Evolutionary conservation across 92 coral and sea anemone genomes (phyloP).

Genomic region (Phenganax subtilis): DNA sequence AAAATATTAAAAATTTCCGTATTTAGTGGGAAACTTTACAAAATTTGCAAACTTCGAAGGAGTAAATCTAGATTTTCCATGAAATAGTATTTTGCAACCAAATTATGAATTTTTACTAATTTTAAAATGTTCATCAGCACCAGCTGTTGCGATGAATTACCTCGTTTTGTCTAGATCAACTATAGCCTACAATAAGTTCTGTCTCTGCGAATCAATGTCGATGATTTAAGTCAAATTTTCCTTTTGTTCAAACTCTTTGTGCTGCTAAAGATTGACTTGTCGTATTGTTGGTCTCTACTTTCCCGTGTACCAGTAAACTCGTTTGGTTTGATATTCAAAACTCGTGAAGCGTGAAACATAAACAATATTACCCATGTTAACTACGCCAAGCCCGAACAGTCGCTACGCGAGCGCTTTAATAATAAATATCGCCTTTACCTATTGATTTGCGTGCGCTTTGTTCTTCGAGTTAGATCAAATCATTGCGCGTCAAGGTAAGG

Average conservation of each 20-base stretch:
- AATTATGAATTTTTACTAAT: too few species aligned
- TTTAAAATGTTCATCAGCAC: too few species aligned
- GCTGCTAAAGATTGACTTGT: not conserved
- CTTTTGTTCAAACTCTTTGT: constrained; percentile 1
- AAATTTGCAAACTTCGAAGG: too few species aligned
- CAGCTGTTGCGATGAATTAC: too few species aligned
- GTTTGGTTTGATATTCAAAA: constrained; percentile 32
- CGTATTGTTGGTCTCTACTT: constrained; percentile 15
- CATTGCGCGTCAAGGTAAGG: constrained; percentile 38
- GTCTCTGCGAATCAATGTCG: too few species aligned
- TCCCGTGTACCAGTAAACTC: constrained; percentile 10
- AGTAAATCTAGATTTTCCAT: too few species aligned
- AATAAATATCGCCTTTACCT: constrained; percentile 25
- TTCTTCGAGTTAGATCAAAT: constrained; percentile 11
- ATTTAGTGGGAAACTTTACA: too few species aligned
- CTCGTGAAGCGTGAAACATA: constrained; percentile 27
- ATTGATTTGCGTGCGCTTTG: constrained; percentile 8
- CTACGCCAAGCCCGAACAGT: constrained; percentile 10
- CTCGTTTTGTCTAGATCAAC: too few species aligned
- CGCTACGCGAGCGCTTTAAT: constrained; percentile 14
- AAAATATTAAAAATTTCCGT: too few species aligned
- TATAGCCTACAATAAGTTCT: too few species aligned
- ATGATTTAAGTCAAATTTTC: not conserved
- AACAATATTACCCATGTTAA: constrained; percentile 1
- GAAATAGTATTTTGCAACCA: too few species aligned